Percentiles rank a stretch among this genome's conserved stretches.
Evolutionary conservation across 2,888 invertebrate species (phyloP).

Genomic region (Cantharis rustica): DNA sequence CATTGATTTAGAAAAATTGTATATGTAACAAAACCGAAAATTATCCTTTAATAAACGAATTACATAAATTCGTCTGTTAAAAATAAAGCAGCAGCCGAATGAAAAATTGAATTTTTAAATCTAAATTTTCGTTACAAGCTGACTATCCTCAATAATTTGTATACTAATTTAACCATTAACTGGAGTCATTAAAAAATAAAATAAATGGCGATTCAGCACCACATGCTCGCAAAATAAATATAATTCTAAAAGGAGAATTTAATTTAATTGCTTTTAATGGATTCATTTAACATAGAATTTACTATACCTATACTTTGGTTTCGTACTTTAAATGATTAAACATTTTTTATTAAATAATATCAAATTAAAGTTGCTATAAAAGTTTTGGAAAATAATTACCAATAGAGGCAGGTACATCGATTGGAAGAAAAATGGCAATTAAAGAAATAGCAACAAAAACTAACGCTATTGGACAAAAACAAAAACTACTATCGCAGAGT

Average conservation of each 20-base stretch:
- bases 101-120: slow-evolving; percentile 29
- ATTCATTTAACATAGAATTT: slow-evolving; percentile 26
- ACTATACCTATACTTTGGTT: background rate
- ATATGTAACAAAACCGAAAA: background rate
- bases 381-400: slow-evolving; percentile 1
- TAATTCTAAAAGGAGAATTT: slow-evolving; percentile 25
- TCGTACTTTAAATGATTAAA: slow-evolving; percentile 15
- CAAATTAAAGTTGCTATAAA: background rate
- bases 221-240: slow-evolving; percentile 31
- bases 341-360: background rate
- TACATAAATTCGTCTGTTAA: background rate
- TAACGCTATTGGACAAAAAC: slow-evolving; percentile 30
- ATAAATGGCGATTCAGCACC: slow-evolving; percentile 31
- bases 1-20: background rate
- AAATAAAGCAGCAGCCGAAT: slow-evolving; percentile 13
- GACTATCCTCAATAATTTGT: slow-evolving; percentile 30
- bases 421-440: slow-evolving; percentile 5
- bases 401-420: background rate
- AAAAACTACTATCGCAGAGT: slow-evolving; percentile 23
- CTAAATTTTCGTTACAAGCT: slow-evolving; percentile 16
- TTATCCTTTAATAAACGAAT: background rate
- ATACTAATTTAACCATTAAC: slow-evolving; percentile 33
- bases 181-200: slow-evolving; percentile 31
- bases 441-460: slow-evolving; percentile 19
- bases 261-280: slow-evolving; percentile 29